A percentile compares a stretch with the other conserved stretches of the same genome.
These are phyloP conservation scores for Xenentodon cancila DNA, from an alignment of 2,797 vertebrate genomes.

Conservation along the genomic window DNA sequence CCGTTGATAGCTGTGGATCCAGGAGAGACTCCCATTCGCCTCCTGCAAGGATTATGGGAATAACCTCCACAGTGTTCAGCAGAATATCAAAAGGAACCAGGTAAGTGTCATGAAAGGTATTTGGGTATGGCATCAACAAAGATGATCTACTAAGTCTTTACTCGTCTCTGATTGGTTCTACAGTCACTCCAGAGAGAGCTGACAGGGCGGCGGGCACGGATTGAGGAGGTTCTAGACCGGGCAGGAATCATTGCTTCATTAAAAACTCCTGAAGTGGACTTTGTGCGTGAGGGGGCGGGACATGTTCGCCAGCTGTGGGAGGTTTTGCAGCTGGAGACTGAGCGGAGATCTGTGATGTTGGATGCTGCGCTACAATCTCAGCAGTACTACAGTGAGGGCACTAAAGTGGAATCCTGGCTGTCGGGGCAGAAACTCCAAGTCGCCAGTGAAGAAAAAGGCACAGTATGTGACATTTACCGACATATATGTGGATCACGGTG, in stretches of 20 bases:
- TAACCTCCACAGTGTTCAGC: constrained; percentile 90
- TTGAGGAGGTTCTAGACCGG: constrained; percentile 85
- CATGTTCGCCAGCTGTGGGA: constrained; percentile 88
- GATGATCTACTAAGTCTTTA: neutral
- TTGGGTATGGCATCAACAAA: neutral
- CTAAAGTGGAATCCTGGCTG: constrained; percentile 93
- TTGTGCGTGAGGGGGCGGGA: constrained; percentile 84
- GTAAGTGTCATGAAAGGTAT: constrained; percentile 60
- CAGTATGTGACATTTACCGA: constrained; percentile 68
- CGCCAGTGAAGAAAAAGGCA: constrained; percentile 91
- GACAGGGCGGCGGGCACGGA: constrained; percentile 88
- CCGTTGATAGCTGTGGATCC: constrained; percentile 88
- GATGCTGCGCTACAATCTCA: constrained; percentile 86
- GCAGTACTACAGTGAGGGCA: constrained; percentile 90
- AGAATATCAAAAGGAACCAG: constrained; percentile 93
- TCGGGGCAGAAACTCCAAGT: constrained; percentile 93
- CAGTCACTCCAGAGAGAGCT: constrained; percentile 93
- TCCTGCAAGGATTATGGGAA: constrained; percentile 91
- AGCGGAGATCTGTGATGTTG: constrained; percentile 85
- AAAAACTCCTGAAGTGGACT: constrained; percentile 84
- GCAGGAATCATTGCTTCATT: constrained; percentile 84
- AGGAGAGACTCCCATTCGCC: constrained; percentile 89
- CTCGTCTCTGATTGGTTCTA: constrained; percentile 20
- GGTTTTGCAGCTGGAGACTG: constrained; percentile 85
- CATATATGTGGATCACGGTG: neutral